phyloP scores from a whole-genome alignment of 2,888 invertebrate species.

The Andrena minutula region DNA sequence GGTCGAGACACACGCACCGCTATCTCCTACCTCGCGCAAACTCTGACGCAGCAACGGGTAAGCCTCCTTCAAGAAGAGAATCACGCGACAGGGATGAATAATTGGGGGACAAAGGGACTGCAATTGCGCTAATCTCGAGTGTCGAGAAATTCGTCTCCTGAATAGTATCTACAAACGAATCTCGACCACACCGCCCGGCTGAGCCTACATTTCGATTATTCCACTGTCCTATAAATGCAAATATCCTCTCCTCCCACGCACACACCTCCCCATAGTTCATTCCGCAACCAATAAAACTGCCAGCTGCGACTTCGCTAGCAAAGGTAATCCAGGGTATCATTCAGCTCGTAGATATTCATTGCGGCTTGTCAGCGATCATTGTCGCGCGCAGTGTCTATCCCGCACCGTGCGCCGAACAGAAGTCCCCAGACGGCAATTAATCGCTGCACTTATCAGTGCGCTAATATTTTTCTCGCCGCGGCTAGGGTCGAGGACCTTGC shows the following conservation, averaged over 20 bases:
- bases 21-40: constrained; percentile 33
- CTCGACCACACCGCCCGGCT: too few species aligned
- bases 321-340: constrained; percentile 7
- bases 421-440: constrained; percentile 19
- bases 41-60: constrained; percentile 53
- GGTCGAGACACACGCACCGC: constrained; percentile 52
- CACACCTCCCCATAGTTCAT: too few species aligned
- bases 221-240: too few species aligned
- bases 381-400: constrained; percentile 1
- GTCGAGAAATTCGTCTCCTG: constrained; percentile 10
- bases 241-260: too few species aligned
- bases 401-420: background rate
- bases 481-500: constrained; percentile 53
- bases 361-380: constrained; percentile 9
- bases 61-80: constrained; percentile 54
- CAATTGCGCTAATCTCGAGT: constrained; percentile 30
- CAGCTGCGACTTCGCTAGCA: constrained; percentile 23
- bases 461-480: constrained; percentile 38
- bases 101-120: constrained; percentile 34
- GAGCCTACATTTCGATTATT: too few species aligned
- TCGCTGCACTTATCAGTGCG: constrained; percentile 3
- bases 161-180: background rate
- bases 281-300: too few species aligned
- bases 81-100: constrained; percentile 47
- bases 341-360: background rate